Evolutionary conservation across 2,797 vertebrate species (phyloP).

Genomic region (Chrosomus eos): DNA sequence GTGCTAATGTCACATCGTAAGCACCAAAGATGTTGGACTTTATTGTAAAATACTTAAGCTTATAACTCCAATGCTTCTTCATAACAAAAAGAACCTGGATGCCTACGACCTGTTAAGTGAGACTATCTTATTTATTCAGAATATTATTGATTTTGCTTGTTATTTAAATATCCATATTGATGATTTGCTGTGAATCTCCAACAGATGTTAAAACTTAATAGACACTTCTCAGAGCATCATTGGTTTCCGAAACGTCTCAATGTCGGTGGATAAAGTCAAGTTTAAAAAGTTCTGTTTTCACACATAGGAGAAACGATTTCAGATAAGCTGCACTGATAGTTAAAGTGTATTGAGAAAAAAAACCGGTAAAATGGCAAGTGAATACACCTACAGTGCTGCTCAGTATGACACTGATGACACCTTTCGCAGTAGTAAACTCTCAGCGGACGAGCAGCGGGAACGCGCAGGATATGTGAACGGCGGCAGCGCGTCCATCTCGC

Average conservation of each 20-base stretch:
- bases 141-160: background rate
- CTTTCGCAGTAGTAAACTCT: slow-evolving; percentile 62
- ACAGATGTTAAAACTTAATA: slow-evolving; percentile 20
- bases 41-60: background rate
- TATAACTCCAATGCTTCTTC: background rate
- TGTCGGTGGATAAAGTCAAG: slow-evolving; percentile 28
- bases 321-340: slow-evolving; percentile 25
- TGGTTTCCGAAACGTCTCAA: slow-evolving; percentile 15
- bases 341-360: slow-evolving; percentile 28
- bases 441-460: slow-evolving; percentile 59
- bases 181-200: background rate
- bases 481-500: slow-evolving; percentile 51
- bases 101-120: background rate
- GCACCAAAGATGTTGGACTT: slow-evolving; percentile 40
- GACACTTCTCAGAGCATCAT: slow-evolving; percentile 21
- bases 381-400: slow-evolving; percentile 64
- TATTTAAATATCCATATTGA: background rate
- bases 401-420: slow-evolving; percentile 65
- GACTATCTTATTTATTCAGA: slow-evolving; percentile 14
- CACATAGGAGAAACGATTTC: slow-evolving; percentile 13
- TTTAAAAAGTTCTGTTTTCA: slow-evolving; percentile 2
- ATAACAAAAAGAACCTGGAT: background rate
- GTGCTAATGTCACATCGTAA: slow-evolving; percentile 15
- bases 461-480: slow-evolving; percentile 57
- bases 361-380: slow-evolving; percentile 74